phyloP scores from a whole-genome alignment of 37 sponge, comb jelly and placozoan species.

The Geodia barretti region DNA sequence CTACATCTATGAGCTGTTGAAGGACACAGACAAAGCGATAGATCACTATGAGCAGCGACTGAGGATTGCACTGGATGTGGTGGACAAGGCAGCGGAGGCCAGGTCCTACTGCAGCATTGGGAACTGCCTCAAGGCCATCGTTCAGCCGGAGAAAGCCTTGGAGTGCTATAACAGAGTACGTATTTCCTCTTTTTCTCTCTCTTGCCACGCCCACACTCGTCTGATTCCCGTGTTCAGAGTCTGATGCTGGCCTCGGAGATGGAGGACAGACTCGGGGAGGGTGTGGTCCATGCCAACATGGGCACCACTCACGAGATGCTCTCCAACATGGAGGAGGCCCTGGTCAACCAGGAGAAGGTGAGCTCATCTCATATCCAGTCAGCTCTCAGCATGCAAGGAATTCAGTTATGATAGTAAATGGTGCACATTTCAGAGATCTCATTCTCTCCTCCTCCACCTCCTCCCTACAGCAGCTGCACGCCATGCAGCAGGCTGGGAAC shows the following conservation, averaged over 20 bases:
- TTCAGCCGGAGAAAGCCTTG: constrained; percentile 78
- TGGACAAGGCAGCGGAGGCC: constrained; percentile 67
- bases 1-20: constrained; percentile 66
- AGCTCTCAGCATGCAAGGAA: background rate
- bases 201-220: background rate
- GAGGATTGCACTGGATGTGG: constrained; percentile 50
- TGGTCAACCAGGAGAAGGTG: constrained; percentile 72
- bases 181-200: background rate
- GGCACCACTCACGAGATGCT: constrained; percentile 76
- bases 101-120: constrained; percentile 83
- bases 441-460: background rate
- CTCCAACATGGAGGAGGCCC: constrained; percentile 56
- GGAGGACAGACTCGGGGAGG: constrained; percentile 66
- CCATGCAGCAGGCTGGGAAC: constrained; percentile 37
- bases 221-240: constrained; percentile 15
- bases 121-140: constrained; percentile 80
- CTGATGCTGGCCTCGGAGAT: constrained; percentile 68
- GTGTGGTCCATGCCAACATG: constrained; percentile 65
- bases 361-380: background rate
- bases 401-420: background rate
- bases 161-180: constrained; percentile 83
- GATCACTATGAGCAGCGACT: constrained; percentile 87
- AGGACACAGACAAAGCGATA: constrained; percentile 83
- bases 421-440: background rate
- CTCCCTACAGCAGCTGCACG: constrained; percentile 49